Base-by-base conservation (phyloP, 2,797 vertebrate species). In the Rallus crepitans region DNA sequence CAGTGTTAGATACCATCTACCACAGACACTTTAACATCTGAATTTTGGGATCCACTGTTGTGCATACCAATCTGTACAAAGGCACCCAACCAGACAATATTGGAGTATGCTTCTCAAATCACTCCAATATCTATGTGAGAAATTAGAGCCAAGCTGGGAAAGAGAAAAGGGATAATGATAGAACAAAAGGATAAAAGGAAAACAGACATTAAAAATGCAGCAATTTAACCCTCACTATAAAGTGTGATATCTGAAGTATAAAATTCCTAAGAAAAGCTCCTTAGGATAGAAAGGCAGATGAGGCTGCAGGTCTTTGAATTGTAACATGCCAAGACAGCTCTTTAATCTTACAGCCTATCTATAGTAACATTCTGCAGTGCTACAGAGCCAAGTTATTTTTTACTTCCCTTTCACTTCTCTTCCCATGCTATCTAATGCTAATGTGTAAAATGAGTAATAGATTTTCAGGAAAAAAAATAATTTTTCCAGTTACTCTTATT, bases 281-380 rank as follows among this genome's bases (percentile, higher is more conserved):
- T 57, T 72, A 66, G 53, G 40, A 87, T 52, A 95, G 35, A 37
- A 88, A 93, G 50, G 91, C 79, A 72, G 73, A 83, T 87, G 92
- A 82, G 28, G 68, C 60, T 77, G 42, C 75, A 91, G 73, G 66
- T 76, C 81, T 83, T 56, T 89, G 79, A 97, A 87, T 77, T 1
- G 0, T 50, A 95, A 90, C 64, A 76, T 28, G 52, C 45, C 66
- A 95, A 92, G 94, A 89, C 71, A 96, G 79, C 56, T 96, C 94
- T 96, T 97, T 93, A 63, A 95, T 96, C 93, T 93, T 82, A 8
- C 55, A 95, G 40, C 24, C 87, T 93, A 79, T 93, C 87, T 92
- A 82, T 75, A 93, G 78, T 18, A 96, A 93, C 79, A 40, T 71
- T 82, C 68, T 78, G 71, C 95, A 80, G 17, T 27, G 85, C 68